A percentile compares a stretch with the other conserved stretches of the same genome.
These are phyloP conservation scores for Chaitophorus viminalis DNA, from an alignment of 2,888 invertebrate species.

Conservation along the genomic window DNA sequence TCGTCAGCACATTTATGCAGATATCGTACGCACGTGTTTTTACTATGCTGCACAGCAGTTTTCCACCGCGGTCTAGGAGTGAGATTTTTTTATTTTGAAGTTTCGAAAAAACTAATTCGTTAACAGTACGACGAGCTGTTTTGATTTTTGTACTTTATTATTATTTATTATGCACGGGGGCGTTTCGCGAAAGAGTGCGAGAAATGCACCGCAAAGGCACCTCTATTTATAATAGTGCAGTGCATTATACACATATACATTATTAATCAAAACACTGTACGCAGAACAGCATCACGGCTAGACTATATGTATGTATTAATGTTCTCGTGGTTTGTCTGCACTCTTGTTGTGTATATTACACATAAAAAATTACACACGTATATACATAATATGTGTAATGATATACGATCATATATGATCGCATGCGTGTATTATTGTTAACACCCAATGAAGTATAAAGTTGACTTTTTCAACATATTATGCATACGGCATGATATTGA, in stretches of 20 bases:
- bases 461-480: background rate
- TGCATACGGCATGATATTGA: too few relatives aligned
- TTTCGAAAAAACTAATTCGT: constrained; percentile 32
- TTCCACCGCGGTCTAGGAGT: too few relatives aligned
- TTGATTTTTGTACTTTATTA: too few relatives aligned
- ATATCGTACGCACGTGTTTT: too few relatives aligned
- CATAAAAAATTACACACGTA: too few relatives aligned
- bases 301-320: background rate
- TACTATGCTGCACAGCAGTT: too few relatives aligned
- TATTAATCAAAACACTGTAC: constrained; percentile 23
- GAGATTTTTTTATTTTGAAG: background rate
- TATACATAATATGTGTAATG: too few relatives aligned
- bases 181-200: background rate
- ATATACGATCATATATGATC: too few relatives aligned
- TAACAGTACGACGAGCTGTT: background rate
- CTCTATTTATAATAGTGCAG: too few relatives aligned
- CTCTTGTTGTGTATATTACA: background rate
- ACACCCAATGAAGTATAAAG: background rate
- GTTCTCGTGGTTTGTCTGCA: background rate
- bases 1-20: too few relatives aligned
- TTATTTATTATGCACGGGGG: background rate
- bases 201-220: background rate
- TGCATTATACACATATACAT: too few relatives aligned
- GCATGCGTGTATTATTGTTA: background rate
- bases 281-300: background rate